Evolutionary conservation across 1,140 invertebrate species (phyloP).

Genomic region (Heliconius eleuchia): DNA sequence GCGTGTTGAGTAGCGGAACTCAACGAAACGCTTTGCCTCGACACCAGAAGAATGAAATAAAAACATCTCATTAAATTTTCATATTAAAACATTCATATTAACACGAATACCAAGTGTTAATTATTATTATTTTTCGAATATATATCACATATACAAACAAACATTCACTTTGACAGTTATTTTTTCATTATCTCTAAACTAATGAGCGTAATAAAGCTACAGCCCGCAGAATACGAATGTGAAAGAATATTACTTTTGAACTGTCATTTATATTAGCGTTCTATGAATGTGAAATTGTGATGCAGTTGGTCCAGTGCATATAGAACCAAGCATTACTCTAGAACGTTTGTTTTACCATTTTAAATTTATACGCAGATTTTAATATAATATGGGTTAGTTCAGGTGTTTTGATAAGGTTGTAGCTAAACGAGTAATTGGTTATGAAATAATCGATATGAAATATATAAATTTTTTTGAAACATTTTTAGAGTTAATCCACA

Average conservation of each 20-base stretch:
- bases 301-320: slow-evolving; percentile 17
- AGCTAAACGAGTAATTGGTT: too few species aligned
- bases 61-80: too few species aligned
- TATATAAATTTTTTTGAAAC: too few species aligned
- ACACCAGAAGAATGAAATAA: too few species aligned
- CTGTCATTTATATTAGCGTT: slow-evolving; percentile 13
- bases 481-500: too few species aligned
- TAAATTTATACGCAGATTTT: background rate
- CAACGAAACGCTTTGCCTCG: too few species aligned
- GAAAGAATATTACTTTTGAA: slow-evolving; percentile 14
- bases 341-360: background rate
- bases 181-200: background rate
- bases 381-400: background rate
- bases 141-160: background rate
- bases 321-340: background rate
- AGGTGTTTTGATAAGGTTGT: too few species aligned
- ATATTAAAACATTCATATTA: background rate
- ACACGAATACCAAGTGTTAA: background rate
- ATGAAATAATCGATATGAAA: too few species aligned
- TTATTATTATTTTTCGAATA: background rate
- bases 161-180: background rate
- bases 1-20: too few species aligned
- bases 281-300: slow-evolving; percentile 14
- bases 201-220: background rate
- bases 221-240: background rate